phyloP scores from a whole-genome alignment of 2,888 invertebrate species.

The Pyrrhosoma nymphula region DNA sequence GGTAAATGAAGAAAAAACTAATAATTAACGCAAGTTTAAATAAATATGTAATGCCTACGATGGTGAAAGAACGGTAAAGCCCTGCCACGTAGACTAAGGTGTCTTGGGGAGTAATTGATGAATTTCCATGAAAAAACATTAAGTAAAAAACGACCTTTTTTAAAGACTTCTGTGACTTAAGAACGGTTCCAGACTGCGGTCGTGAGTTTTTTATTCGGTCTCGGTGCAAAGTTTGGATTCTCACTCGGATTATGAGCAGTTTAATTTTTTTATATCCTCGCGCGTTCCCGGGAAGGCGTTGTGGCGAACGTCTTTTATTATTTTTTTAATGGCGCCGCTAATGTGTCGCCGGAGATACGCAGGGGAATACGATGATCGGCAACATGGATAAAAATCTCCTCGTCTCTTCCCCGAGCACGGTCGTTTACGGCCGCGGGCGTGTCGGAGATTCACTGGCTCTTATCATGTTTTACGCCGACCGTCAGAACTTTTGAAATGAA shows the following conservation, averaged over 20 bases:
- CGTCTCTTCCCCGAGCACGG: background rate
- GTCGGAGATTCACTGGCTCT: background rate
- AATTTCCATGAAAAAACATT: too few relatives aligned
- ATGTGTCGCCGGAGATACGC: background rate
- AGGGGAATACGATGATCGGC: background rate
- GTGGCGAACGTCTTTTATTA: background rate
- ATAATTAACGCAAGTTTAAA: too few relatives aligned
- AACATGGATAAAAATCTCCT: background rate
- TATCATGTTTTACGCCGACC: background rate
- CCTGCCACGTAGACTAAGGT: too few relatives aligned
- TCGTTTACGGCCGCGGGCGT: background rate
- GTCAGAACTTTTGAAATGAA: background rate
- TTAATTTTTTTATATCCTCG: background rate
- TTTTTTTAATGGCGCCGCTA: background rate
- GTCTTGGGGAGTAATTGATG: too few relatives aligned
- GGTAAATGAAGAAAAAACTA: too few relatives aligned
- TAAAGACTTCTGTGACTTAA: too few relatives aligned
- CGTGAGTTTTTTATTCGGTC: too few relatives aligned
- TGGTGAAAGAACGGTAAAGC: too few relatives aligned
- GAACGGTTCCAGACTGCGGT: too few relatives aligned
- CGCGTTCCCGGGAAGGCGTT: background rate
- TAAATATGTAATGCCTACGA: too few relatives aligned
- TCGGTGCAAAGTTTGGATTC: background rate
- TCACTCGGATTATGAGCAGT: background rate
- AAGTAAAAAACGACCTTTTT: too few relatives aligned